Conservation (phyloP, 2,888 invertebrate species). For the Folsomia candida region DNA sequence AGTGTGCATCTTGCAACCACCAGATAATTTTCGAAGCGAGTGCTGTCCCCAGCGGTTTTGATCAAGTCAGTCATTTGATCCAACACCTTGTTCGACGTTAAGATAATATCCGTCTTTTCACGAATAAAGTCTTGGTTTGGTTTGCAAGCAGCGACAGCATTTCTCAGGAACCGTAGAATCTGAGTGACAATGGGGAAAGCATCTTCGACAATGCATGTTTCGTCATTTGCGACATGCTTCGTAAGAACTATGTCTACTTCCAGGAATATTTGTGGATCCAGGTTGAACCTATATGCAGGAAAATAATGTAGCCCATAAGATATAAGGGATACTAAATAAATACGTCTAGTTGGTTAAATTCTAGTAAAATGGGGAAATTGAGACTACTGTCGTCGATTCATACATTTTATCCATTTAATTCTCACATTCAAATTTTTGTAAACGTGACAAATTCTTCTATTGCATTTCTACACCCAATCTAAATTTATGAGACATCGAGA, state of each 20-base stretch:
- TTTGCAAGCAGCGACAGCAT: constrained; percentile 22
- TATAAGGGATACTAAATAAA: too few relatives aligned
- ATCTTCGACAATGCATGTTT: too few relatives aligned
- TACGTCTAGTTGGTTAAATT: too few relatives aligned
- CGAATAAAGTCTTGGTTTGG: constrained; percentile 32
- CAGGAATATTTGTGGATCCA: background rate
- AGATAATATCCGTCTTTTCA: background rate
- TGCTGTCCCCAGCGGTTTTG: background rate
- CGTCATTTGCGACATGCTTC: background rate
- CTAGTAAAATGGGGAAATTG: too few relatives aligned
- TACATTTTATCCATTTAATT: too few relatives aligned
- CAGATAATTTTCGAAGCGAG: background rate
- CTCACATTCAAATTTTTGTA: too few relatives aligned
- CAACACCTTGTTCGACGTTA: background rate
- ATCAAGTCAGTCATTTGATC: too few relatives aligned
- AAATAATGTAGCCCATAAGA: too few relatives aligned
- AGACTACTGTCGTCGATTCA: too few relatives aligned
- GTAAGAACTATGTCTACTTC: background rate
- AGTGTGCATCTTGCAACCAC: constrained; percentile 15
- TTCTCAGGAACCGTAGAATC: constrained; percentile 29
- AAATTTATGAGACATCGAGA: too few relatives aligned
- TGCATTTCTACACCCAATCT: too few relatives aligned
- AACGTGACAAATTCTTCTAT: too few relatives aligned
- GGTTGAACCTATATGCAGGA: background rate
- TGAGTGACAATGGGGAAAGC: constrained; percentile 6